Base-by-base conservation (phyloP, 2,888 invertebrate species). In the Pyralis farinalis region DNA sequence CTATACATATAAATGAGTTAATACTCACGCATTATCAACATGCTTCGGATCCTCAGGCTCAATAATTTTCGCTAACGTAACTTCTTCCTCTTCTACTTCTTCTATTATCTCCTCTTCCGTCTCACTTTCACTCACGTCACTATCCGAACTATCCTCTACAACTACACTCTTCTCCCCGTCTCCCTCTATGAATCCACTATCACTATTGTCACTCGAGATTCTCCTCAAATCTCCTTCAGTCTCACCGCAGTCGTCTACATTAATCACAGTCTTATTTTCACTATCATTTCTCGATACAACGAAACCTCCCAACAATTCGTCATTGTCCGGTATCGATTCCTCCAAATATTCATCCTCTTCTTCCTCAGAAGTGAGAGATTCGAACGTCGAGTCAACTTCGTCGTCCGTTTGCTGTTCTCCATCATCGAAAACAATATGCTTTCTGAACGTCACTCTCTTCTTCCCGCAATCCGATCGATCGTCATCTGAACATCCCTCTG, bases 381-480 rank as follows among this genome's bases (percentile, higher is more conserved):
- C 87, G 55, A 87, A 88, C 0, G 85, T 78, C 0, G 85, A 84
- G 46, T 77, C 71, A 2, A 67, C 63, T 51, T 81, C 85, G 34
- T 87, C 83, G 27, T 88, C 88, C 7, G 88, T 88, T 52, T 87
- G 88, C 43, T 81, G 77, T 32, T 89, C 90, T 4, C 90, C 90
- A 51, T 90, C 90, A 45, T 90, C 90, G 51, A 90, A 90, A 37
- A 88, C 59, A n/a, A 90, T 86, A 37, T 86, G 86, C 43, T 86
- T 90, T 52, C 81, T 74, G 45, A 90, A 90, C 1, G 87, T 90
- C 0, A 90, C 88, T 11, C 71, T 66, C 49, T 90, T 90, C 44
- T 87, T 88, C 0, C 81, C 84, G 40, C 71, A 68, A 37, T 88
- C 88, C 0, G 88, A 87, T 37, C 85, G 56, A 37, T 88, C 88